Percentiles rank a stretch among this genome's conserved stretches.
Conservation (phyloP, 1,140 invertebrate genomes). For the Lepidurus apus region DNA sequence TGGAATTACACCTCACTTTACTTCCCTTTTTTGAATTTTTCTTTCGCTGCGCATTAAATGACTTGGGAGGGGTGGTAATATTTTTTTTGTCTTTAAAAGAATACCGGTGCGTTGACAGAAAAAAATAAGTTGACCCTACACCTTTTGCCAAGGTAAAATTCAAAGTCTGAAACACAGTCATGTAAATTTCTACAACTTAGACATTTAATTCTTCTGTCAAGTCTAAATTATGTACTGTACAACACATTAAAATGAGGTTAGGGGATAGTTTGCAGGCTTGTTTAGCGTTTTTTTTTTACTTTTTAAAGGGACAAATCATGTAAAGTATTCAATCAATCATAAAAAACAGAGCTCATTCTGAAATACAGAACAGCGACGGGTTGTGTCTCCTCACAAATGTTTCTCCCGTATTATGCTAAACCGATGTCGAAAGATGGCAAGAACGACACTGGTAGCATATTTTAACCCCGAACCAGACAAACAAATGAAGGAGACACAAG, state of each 20-base stretch:
- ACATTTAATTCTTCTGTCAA: slow-evolving; percentile 9
- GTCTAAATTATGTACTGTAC: slow-evolving; percentile 19
- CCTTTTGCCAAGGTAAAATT: background rate
- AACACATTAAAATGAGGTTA: background rate
- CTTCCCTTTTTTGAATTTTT: background rate
- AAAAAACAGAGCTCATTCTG: background rate
- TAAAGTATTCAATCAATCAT: too few species aligned
- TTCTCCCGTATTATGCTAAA: background rate
- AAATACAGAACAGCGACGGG: background rate
- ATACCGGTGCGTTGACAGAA: background rate
- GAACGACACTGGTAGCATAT: background rate
- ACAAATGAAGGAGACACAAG: background rate
- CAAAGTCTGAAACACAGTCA: background rate
- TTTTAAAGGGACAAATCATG: background rate
- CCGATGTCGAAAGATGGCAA: background rate
- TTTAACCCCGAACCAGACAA: slow-evolving; percentile 3
- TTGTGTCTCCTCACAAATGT: slow-evolving; percentile 1
- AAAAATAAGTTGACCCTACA: background rate
- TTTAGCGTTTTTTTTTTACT: background rate
- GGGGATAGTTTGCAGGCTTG: background rate
- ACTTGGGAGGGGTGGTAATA: background rate
- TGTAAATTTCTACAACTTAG: slow-evolving; percentile 3
- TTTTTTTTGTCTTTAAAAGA: background rate
- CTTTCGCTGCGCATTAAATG: background rate
- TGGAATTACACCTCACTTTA: background rate